Evolutionary conservation across 2,797 vertebrate species (phyloP).

Genomic region (Hydrocynus forskahlii): DNA sequence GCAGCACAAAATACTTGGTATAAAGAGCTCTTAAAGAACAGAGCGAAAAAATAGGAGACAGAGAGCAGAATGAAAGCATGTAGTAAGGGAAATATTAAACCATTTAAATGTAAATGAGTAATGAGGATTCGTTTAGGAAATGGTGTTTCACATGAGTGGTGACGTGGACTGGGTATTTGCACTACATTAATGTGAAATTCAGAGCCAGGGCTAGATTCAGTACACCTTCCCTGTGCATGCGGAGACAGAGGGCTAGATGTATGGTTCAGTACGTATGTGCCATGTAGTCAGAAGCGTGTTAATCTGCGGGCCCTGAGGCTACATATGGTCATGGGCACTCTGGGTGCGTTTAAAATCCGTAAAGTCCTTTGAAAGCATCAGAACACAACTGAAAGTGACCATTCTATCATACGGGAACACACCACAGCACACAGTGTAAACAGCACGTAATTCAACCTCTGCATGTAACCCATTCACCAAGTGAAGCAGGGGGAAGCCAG

Average conservation of each 20-base stretch:
- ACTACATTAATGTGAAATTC: conserved; percentile 46
- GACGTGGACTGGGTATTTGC: conserved; percentile 42
- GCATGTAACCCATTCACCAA: no score
- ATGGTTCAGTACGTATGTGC: not conserved
- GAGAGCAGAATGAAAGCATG: conserved; percentile 27
- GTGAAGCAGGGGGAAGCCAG: no score
- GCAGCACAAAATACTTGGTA: conserved; percentile 23
- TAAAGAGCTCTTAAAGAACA: conserved; percentile 14
- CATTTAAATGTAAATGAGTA: conserved; percentile 56
- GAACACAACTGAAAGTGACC: no score
- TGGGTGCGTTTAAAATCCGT: no score
- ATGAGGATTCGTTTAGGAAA: conserved; percentile 49
- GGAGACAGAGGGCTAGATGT: not conserved
- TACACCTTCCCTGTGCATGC: not conserved
- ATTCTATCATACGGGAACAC: no score
- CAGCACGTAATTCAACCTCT: no score
- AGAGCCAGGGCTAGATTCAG: not conserved
- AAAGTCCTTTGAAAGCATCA: no score
- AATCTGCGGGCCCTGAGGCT: no score
- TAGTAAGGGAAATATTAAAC: conserved; percentile 38
- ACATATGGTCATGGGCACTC: no score
- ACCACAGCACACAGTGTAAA: no score
- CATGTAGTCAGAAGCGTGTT: no score
- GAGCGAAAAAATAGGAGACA: conserved; percentile 2
- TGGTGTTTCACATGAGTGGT: conserved; percentile 43